Evolutionary conservation across 2,797 vertebrate species (phyloP), one percentile per base, ranked within the genome.

Genomic region (Hippocampus kuda): DNA sequence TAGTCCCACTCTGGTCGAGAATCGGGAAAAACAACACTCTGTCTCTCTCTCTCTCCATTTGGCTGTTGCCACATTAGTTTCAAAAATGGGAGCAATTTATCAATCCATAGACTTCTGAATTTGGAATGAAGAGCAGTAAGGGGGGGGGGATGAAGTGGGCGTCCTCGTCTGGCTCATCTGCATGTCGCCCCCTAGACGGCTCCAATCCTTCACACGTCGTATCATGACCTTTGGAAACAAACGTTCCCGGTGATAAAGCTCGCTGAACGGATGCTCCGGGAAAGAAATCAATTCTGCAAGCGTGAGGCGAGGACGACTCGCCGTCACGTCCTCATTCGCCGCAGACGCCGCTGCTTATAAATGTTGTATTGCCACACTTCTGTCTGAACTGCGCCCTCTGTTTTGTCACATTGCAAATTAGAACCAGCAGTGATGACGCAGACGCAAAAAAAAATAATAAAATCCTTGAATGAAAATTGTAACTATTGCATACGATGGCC

Each of bases 171-270:
- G 63, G 42, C 30, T 76, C 71, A 65, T 80, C 69, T 71, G 67
- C 65, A 16, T 53, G 66, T 68, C 77, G 66, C 72, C 78, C 72
- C 63, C 72, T 69, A 77, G 84, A 84, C 76, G 81, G 79, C 83
- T 88, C 79, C 85, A 89, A 88, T 89, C 85, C 87, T 85, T 88
- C 81, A 83, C 78, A 86, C 83, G 72, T 86, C 86, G 85, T 9
- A 61, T 88, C 83, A 81, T 87, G 90, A 91, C 88, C 90, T 90
- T 91, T 88, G 80, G 81, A 87, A 86, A 83, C 79, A 86, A 85
- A 89, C 71, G 56, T 72, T 75, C 79, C 68, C 68, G 13, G 77
- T 74, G 79, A 87, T 89, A 88, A 88, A 84, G 77, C 84, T 69
- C 49, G 34, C 76, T 78, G 74, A 87, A 87, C 77, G 74, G 86